Base-by-base conservation (phyloP, 2,113 vertebrate genomes). In the Meleagris gallopavo region DNA sequence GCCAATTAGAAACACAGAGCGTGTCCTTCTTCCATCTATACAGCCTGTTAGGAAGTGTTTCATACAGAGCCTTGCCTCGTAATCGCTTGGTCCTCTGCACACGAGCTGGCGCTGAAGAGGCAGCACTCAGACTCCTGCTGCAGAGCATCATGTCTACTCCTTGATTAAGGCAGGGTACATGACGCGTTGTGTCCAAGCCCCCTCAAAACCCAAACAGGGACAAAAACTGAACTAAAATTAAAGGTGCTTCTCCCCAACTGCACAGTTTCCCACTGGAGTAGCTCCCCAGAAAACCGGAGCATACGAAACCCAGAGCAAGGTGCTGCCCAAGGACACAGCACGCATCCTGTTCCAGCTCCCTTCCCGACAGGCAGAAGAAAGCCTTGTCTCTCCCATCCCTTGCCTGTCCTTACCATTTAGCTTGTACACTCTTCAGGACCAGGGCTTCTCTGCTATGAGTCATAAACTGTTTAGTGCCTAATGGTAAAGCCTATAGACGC, bases 401-500 rank as follows among this genome's bases (percentile, higher is more conserved):
- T 29, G 86, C 58, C 73, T 93, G 90, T 94, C 95, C 30, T 45
- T 70, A 85, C 43, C 91, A 61, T 21, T 97, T 90, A 96, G 93
- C 0, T 0, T 34, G 81, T 43, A 71, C 93, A 93, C 92, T 91
- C 88, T 50, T 90, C 85, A 88, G 86, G 88, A 94, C 85, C 90
- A 90, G 80, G 61, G 79, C 27, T 95, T 67, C 95, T 93, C 92
- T 36, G 86, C 83, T 96, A 94, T 96, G 96, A 96, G 83, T 96
- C 96, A 96, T 96, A 92, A 96, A 93, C 95, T 93, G 83, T 61
- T 96, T 95, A 96, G 88, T 86, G 94, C 52, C 95, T 96, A 96
- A 96, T 93, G 94, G 95, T 94, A 95, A 95, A 96, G 90, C 96
- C 90, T 94, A 95, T 96, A 96, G 95, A 96, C 43, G 43, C 95